phyloP scores from a whole-genome alignment of 2,113 vertebrate species.

The Cercopithecus mona region DNA sequence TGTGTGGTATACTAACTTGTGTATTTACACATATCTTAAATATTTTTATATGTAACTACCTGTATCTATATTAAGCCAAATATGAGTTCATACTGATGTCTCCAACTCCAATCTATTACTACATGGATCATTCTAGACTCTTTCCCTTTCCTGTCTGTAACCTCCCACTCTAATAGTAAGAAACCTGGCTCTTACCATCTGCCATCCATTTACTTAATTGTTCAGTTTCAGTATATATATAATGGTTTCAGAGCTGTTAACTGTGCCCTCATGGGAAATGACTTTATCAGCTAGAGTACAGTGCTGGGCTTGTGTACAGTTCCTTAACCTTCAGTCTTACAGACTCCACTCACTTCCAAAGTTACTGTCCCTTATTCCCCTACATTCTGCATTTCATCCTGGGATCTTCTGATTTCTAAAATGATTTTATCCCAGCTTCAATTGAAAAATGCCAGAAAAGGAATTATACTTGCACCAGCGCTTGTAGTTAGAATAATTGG shows the following conservation, averaged over 20 bases:
- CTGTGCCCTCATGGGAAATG: neutral
- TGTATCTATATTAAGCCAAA: neutral
- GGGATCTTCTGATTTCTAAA: neutral
- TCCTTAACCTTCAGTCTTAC: neutral
- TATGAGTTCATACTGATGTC: neutral
- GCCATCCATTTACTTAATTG: neutral
- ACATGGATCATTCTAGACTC: neutral
- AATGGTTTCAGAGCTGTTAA: too few species aligned
- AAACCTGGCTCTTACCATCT: neutral
- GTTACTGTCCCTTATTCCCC: neutral
- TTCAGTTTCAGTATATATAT: neutral
- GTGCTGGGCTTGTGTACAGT: fast-evolving
- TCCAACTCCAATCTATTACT: neutral
- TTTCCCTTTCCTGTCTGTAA: neutral
- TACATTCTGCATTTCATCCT: neutral
- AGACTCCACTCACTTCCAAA: neutral
- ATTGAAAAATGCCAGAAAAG: neutral
- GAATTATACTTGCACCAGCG: neutral
- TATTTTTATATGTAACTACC: neutral
- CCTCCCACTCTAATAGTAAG: neutral
- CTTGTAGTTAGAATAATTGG: neutral
- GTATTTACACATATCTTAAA: neutral
- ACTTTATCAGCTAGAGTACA: neutral
- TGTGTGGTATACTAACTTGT: neutral
- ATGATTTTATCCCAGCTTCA: neutral